Evolutionary conservation across 2,113 vertebrate genomes (phyloP).

Genomic region (Clarias macrocephalus): DNA sequence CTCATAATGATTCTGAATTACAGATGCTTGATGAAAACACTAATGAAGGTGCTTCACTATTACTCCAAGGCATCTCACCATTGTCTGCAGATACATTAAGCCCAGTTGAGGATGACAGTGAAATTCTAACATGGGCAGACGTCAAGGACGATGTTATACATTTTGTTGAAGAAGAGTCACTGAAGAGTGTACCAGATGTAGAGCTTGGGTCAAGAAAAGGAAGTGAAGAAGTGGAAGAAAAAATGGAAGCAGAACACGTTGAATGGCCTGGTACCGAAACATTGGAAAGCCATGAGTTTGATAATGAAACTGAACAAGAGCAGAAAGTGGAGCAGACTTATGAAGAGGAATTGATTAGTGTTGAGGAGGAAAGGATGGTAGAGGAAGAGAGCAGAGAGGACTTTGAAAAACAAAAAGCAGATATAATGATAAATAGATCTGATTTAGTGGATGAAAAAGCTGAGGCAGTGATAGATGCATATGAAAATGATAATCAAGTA

Average conservation of each 20-base stretch:
- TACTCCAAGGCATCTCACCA: not conserved
- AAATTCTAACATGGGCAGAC: constrained; percentile 34
- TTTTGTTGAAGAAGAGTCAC: constrained; percentile 37
- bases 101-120: constrained; percentile 13
- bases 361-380: not conserved
- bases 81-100: constrained; percentile 5
- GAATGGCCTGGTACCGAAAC: not conserved
- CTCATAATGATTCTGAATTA: constrained; percentile 2
- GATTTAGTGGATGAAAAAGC: constrained; percentile 1
- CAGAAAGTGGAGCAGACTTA: not conserved
- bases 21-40: constrained; percentile 5
- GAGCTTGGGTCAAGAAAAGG: not conserved
- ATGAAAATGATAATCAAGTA: not conserved
- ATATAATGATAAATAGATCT: not conserved
- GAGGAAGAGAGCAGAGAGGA: not conserved
- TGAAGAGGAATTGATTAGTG: not conserved
- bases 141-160: constrained; percentile 38
- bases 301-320: constrained; percentile 7
- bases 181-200: constrained; percentile 35
- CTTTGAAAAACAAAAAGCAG: not conserved
- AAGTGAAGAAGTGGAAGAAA: not conserved
- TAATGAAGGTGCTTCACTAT: not conserved
- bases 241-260: not conserved
- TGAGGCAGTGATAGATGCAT: not conserved
- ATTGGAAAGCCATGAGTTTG: not conserved